phyloP scores from a whole-genome alignment of 2,113 vertebrate genomes.

The Neodon shergylaensis region DNA sequence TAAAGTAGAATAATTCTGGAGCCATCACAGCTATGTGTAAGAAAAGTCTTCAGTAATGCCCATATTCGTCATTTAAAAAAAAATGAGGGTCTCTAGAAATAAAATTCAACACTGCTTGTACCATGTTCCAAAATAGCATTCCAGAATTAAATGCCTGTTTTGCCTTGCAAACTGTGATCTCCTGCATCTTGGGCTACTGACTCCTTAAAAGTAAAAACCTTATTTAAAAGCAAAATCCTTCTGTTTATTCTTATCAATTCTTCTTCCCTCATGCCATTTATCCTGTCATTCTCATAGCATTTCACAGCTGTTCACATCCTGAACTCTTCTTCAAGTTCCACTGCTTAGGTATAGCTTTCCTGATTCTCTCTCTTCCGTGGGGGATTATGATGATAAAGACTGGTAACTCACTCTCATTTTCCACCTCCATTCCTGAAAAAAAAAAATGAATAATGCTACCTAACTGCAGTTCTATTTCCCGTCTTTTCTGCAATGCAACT shows the following conservation, averaged over 20 bases:
- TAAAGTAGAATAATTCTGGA: not conserved
- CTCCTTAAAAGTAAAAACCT: not conserved
- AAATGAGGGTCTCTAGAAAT: not conserved
- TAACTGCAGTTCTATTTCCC: not conserved
- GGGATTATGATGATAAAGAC: not conserved
- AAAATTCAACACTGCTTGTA: not conserved
- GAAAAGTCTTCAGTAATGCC: not conserved
- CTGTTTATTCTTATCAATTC: not conserved
- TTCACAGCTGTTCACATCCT: not conserved
- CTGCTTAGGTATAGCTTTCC: not conserved
- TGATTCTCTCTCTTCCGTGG: not conserved
- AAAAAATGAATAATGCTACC: not conserved
- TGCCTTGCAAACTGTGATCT: not conserved
- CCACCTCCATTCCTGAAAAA: not conserved
- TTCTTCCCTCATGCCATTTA: not conserved
- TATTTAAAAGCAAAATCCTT: not conserved
- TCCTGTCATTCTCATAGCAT: not conserved
- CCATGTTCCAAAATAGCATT: not conserved
- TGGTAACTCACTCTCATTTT: not conserved
- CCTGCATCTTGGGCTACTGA: not conserved
- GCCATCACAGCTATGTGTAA: not conserved
- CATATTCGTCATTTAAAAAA: not conserved
- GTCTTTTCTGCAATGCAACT: not conserved
- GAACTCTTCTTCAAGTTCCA: not conserved
- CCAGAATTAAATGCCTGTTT: not conserved